Conservation (phyloP, 2,797 vertebrate genomes). For the Alauda arvensis region DNA sequence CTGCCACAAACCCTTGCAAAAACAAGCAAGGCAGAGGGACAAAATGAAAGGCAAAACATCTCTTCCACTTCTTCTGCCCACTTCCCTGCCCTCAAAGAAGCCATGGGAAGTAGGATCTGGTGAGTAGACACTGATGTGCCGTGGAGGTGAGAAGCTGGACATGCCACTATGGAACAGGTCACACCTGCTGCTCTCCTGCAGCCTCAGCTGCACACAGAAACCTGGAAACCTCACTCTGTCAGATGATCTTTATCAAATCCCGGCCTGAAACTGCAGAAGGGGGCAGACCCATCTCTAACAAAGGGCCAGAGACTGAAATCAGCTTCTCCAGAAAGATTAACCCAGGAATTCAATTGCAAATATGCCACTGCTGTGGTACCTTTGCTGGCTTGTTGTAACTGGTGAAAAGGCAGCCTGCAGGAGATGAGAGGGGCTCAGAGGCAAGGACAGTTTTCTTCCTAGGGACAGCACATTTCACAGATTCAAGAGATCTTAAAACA, state of each 20-base stretch:
- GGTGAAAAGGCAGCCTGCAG: neutral
- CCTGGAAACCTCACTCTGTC: neutral
- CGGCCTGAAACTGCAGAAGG: neutral
- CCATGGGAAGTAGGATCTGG: neutral
- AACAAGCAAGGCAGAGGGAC: neutral
- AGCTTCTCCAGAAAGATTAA: neutral
- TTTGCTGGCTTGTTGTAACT: neutral
- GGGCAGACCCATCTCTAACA: neutral
- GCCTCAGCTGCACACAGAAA: neutral
- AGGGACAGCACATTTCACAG: neutral
- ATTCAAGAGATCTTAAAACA: neutral
- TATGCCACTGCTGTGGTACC: accelerated
- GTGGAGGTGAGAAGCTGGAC: accelerated
- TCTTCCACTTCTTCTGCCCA: neutral
- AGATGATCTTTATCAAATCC: neutral
- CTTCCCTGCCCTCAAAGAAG: neutral
- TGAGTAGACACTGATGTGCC: neutral
- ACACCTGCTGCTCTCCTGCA: neutral
- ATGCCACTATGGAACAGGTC: too few relatives aligned
- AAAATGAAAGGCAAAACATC: neutral
- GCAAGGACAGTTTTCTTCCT: neutral
- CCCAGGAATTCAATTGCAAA: neutral
- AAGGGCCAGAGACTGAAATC: neutral
- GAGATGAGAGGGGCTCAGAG: neutral
- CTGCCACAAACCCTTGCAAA: neutral